A percentile compares a stretch with the other conserved stretches of the same genome.
These are phyloP conservation scores for Thyatira batis DNA, from an alignment of 2,888 invertebrate genomes.

Conservation along the genomic window DNA sequence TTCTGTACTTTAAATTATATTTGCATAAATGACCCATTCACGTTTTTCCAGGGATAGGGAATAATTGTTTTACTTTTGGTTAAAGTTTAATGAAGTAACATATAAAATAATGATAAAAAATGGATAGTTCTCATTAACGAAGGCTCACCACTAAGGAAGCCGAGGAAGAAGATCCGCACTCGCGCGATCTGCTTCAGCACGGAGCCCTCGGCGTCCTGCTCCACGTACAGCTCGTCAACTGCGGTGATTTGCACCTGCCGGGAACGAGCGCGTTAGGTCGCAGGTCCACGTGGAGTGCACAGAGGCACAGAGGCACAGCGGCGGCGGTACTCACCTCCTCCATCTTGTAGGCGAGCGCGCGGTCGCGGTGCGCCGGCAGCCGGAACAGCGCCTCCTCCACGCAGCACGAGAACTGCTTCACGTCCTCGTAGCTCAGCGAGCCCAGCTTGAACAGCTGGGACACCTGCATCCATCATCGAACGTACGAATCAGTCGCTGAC, in stretches of 20 bases:
- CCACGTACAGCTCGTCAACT: conserved; percentile 95
- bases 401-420: conserved; percentile 94
- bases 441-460: conserved; percentile 98
- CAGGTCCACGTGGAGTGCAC: too few species aligned
- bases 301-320: neutral
- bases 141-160: conserved; percentile 92
- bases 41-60: too few species aligned
- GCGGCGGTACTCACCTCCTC: conserved; percentile 85
- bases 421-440: conserved; percentile 92
- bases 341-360: conserved; percentile 95
- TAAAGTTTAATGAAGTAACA: too few species aligned
- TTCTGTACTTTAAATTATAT: too few species aligned
- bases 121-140: too few species aligned
- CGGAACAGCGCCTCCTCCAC: conserved; percentile 97
- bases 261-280: too few species aligned
- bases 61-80: too few species aligned
- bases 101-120: too few species aligned
- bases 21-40: too few species aligned
- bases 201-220: conserved; percentile 92
- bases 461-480: conserved; percentile 81
- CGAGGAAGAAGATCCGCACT: conserved; percentile 96
- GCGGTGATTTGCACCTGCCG: conserved; percentile 92
- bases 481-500: too few species aligned
- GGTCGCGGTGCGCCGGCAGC: conserved; percentile 91
- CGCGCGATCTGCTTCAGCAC: conserved; percentile 96